A percentile compares a stretch with the other conserved stretches of the same genome.
Evolutionary conservation across 2,888 invertebrate species (phyloP).

Genomic region (Drosophila fulvimacula): DNA sequence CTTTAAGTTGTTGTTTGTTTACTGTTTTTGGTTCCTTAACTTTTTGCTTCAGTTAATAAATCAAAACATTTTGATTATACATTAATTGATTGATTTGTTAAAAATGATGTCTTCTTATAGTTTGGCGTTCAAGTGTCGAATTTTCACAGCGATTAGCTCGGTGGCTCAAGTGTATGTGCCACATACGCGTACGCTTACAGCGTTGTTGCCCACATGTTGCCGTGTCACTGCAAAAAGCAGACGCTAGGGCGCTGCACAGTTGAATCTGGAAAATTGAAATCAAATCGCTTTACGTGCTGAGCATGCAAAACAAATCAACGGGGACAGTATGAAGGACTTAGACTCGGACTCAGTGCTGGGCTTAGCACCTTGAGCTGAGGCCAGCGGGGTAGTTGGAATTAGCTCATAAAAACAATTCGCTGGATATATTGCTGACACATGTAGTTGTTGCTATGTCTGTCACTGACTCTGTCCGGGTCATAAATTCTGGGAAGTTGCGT

Average conservation of each 20-base stretch:
- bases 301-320: constrained; percentile 68
- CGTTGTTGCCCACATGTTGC: constrained; percentile 52
- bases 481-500: constrained; percentile 51
- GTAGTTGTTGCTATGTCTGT: constrained; percentile 39
- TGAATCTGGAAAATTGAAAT: constrained; percentile 82
- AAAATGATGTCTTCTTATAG: neutral
- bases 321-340: neutral
- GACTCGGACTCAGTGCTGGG: constrained; percentile 1
- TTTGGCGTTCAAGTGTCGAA: constrained; percentile 35
- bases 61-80: constrained; percentile 7
- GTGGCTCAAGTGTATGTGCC: constrained; percentile 18
- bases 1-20: neutral
- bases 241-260: constrained; percentile 62
- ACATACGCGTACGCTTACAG: constrained; percentile 47
- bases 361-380: constrained; percentile 5
- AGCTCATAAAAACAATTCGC: constrained; percentile 81
- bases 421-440: constrained; percentile 74
- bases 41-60: constrained; percentile 3
- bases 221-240: constrained; percentile 60
- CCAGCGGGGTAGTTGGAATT: constrained; percentile 50
- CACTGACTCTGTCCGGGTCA: constrained; percentile 42
- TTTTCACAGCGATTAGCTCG: constrained; percentile 51
- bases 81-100: constrained; percentile 22
- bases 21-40: neutral
- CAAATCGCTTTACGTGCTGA: constrained; percentile 82